Base-by-base conservation (phyloP, 2,888 invertebrate genomes). In the Drosophila merina region DNA sequence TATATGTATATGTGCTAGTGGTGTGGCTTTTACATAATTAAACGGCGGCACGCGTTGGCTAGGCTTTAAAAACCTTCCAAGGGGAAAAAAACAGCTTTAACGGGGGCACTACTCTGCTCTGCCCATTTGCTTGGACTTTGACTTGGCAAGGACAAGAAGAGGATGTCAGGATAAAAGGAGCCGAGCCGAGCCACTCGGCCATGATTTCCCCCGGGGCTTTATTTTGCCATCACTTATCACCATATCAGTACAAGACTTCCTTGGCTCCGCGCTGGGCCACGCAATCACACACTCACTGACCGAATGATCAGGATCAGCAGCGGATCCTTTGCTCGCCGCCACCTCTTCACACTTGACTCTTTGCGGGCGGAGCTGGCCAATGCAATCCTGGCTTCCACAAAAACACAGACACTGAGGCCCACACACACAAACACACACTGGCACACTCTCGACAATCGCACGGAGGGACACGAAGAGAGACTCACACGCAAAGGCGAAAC, bases 11-110 rank as follows among this genome's bases (percentile, higher is more conserved):
- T 58, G 57, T 54, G 52, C 30, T 57, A 47, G 63, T 64, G 47
- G 51, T 48, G 62, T 57, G 59, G 69, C 88, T 84, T 86, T 86
- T 88, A 88, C 85, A 88, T 88, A 86, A 86, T 86, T 88, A 84
- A 88, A 86, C 78, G 74, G 67, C 64, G 75, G 73, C 72, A 79
- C 77, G 86, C 79, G 77, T 71, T 74, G 62, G 68, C 74, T 84
- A 68, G 79, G 72, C 72, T 85, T 81, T 83, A 79, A 79, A 64
- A 38, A 36, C n/a, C 36, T 12, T n/a, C 36, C 57, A 57, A 30
- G 60, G 26, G 48, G 60, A 47, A 42, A 62, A 59, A 60, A 59
- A 36, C 45, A 55, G 76, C 74, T 68, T 76, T 67, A 72, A 79
- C 36, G 74, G 45, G 49, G 45, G 51, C 69, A 44, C 42, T 30